Conservation (phyloP, 2,113 vertebrate genomes). For the Tachycineta bicolor region DNA sequence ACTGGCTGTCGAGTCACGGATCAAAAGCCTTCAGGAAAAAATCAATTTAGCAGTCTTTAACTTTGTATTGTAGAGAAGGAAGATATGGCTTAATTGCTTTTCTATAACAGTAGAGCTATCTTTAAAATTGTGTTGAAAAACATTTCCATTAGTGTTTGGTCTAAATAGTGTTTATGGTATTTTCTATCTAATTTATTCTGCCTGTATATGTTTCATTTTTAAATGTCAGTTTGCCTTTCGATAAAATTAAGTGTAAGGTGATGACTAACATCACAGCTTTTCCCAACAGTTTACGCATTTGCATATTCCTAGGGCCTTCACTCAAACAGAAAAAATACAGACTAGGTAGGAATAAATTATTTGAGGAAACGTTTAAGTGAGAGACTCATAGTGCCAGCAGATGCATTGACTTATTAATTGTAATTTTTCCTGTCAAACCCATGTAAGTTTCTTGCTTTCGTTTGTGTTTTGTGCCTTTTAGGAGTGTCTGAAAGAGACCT, state of each 20-base stretch:
- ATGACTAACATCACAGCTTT: constrained; percentile 28
- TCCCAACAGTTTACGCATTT: background rate
- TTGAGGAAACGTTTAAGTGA: background rate
- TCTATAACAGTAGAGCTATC: background rate
- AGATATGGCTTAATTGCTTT: background rate
- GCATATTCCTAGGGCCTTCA: background rate
- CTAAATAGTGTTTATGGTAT: background rate
- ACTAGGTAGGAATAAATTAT: background rate
- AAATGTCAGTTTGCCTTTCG: constrained; percentile 6
- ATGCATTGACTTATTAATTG: background rate
- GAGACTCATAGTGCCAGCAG: background rate
- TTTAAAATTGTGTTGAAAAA: background rate
- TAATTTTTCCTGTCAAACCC: background rate
- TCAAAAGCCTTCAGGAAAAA: background rate
- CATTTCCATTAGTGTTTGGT: constrained; percentile 3
- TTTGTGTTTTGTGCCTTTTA: background rate
- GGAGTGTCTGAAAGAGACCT: background rate
- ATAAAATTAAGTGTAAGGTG: background rate
- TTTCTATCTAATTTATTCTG: constrained; percentile 23
- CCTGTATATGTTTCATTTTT: background rate
- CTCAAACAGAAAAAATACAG: background rate
- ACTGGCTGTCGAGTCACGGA: background rate
- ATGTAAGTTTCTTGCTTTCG: background rate
- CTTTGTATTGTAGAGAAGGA: background rate
- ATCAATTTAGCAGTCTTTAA: background rate